A percentile compares a stretch with the other conserved stretches of the same genome.
These are phyloP conservation scores for Morelia viridis DNA, from an alignment of 2,797 vertebrate genomes.

Conservation along the genomic window DNA sequence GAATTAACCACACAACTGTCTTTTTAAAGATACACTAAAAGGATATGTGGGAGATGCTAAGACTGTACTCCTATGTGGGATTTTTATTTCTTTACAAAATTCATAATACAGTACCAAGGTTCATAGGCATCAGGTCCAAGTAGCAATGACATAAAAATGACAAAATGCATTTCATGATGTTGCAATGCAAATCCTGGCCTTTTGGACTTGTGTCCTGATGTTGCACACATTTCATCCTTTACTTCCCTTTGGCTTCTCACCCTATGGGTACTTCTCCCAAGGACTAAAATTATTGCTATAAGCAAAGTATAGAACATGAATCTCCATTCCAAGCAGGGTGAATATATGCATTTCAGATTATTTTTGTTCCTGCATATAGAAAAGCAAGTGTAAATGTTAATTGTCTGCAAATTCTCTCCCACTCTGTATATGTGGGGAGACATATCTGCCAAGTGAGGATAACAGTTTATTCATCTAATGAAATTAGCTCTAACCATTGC, in stretches of 20 bases:
- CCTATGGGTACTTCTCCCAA: not conserved
- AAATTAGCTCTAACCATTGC: too few species aligned
- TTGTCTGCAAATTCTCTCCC: not conserved
- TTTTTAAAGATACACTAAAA: conserved; percentile 13
- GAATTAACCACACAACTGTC: conserved; percentile 8
- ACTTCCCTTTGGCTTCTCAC: not conserved
- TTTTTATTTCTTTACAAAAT: conserved; percentile 1
- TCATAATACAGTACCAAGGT: conserved; percentile 17
- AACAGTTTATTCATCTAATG: not conserved
- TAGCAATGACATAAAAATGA: not conserved
- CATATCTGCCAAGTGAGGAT: not conserved
- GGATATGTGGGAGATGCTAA: conserved; percentile 16
- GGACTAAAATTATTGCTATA: not conserved
- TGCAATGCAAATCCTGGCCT: not conserved
- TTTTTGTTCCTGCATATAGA: conserved; percentile 23
- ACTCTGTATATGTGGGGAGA: not conserved
- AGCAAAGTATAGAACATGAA: conserved; percentile 9
- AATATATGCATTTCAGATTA: conserved; percentile 26
- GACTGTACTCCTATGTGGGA: not conserved
- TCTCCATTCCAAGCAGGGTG: not conserved
- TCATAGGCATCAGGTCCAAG: not conserved
- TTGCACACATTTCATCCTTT: not conserved
- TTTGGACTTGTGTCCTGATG: not conserved
- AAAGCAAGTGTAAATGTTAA: conserved; percentile 44
- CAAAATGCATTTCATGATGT: not conserved